Evolutionary conservation across 2,797 vertebrate species (phyloP).

Genomic region (Molothrus aeneus): DNA sequence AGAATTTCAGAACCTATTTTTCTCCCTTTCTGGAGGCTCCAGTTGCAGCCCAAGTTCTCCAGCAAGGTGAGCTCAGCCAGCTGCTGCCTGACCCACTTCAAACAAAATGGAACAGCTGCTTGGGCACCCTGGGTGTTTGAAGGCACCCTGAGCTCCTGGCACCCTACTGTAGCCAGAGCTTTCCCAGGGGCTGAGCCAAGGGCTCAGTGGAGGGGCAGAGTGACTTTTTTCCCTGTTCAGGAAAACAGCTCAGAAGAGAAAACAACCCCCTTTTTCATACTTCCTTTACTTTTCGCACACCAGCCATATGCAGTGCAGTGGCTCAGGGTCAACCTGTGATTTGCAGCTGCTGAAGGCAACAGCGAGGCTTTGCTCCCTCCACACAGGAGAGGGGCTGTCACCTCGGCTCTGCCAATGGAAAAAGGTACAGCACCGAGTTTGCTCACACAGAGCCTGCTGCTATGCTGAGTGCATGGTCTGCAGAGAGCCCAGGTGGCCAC

Average conservation of each 20-base stretch:
- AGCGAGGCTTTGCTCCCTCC: not conserved
- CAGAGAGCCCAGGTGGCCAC: not conserved
- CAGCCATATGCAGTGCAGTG: not conserved
- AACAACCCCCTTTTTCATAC: not conserved
- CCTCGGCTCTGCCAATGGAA: accelerated
- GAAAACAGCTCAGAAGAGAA: not conserved
- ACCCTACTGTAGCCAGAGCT: not conserved
- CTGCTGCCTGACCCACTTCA: not conserved
- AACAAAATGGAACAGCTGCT: not conserved
- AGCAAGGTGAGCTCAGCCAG: not conserved
- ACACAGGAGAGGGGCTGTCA: not conserved
- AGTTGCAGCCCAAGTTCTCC: not conserved
- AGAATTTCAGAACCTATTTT: not conserved
- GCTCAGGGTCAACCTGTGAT: accelerated
- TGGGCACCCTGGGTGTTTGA: not conserved
- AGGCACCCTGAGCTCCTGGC: not conserved
- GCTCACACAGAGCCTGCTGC: not conserved
- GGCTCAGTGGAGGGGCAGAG: not conserved
- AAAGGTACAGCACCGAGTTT: not conserved
- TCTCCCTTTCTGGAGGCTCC: not conserved
- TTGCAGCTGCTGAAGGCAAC: not conserved
- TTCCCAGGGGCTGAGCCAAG: not conserved
- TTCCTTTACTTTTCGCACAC: not conserved
- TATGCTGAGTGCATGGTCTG: accelerated
- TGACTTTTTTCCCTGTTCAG: not conserved